These are phyloP conservation scores for Aplidium turbinatum DNA, from an alignment of 23 tunicate genomes.

Conservation along the genomic window DNA sequence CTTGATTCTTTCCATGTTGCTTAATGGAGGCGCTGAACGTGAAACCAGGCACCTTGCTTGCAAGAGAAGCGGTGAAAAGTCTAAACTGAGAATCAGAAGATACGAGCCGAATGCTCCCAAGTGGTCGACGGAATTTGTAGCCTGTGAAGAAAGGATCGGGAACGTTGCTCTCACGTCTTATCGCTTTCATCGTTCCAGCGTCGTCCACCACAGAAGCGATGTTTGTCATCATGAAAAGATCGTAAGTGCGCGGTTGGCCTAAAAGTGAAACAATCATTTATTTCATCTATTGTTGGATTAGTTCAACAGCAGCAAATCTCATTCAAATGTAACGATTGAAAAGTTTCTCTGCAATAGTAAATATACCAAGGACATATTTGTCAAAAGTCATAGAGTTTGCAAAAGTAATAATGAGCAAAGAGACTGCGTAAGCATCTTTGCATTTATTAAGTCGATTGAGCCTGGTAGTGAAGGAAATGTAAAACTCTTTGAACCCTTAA, in stretches of 20 bases:
- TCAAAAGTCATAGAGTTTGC: no score
- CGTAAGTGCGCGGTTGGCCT: conserved; percentile 23
- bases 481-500: no score
- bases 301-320: neutral
- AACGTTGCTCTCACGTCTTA: conserved; percentile 23
- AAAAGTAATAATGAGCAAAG: no score
- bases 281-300: neutral
- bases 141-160: conserved; percentile 49
- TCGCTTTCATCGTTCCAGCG: neutral
- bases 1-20: conserved; percentile 42
- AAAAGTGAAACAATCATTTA: neutral
- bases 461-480: no score
- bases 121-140: conserved; percentile 43
- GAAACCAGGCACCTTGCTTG: conserved; percentile 11
- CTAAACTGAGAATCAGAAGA: conserved; percentile 29
- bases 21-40: conserved; percentile 42
- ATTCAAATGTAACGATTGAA: neutral
- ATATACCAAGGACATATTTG: no score
- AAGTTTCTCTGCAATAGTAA: neutral
- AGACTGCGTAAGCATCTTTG: no score
- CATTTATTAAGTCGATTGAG: no score
- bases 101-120: conserved; percentile 4
- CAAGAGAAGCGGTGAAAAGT: conserved; percentile 34
- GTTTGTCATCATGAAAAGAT: conserved; percentile 52
- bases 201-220: conserved; percentile 5